These are phyloP conservation scores for Drosophila novamexicana DNA, from an alignment of 1,140 invertebrate genomes.

Conservation along the genomic window DNA sequence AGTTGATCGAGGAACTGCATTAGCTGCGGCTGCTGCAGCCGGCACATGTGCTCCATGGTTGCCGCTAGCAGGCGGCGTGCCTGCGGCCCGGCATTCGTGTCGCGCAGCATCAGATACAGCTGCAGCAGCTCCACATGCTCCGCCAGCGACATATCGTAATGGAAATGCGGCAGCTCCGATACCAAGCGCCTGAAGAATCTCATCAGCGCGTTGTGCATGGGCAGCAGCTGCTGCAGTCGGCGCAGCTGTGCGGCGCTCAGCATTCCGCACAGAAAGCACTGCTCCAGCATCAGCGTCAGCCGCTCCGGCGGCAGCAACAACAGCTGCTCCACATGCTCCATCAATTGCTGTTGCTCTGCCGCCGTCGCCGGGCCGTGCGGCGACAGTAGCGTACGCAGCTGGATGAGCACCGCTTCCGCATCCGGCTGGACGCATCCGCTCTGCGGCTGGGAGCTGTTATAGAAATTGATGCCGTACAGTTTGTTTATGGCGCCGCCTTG, in stretches of 20 bases:
- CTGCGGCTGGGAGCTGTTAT: too few relatives aligned
- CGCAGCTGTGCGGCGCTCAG: slow-evolving; percentile 2
- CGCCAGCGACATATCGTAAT: slow-evolving; percentile 1
- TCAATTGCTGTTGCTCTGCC: background rate
- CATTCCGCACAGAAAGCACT: slow-evolving; percentile 4
- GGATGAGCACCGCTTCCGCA: slow-evolving; percentile 1
- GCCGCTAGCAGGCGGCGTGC: slow-evolving; percentile 1
- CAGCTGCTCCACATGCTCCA: background rate
- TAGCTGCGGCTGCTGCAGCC: too few relatives aligned
- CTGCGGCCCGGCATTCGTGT: slow-evolving; percentile 1
- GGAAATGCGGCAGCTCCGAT: slow-evolving; percentile 3
- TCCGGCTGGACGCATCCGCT: background rate
- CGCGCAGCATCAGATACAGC: background rate
- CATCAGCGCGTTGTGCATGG: background rate
- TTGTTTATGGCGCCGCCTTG: background rate
- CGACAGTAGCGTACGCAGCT: background rate
- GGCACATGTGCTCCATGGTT: slow-evolving; percentile 6
- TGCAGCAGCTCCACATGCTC: slow-evolving; percentile 7
- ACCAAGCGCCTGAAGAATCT: slow-evolving; percentile 6
- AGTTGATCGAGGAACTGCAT: slow-evolving; percentile 2
- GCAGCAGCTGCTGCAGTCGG: slow-evolving; percentile 8
- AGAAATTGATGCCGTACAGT: slow-evolving; percentile 7
- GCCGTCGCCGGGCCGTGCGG: background rate
- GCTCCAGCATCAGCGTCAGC: background rate
- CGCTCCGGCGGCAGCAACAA: background rate